Evolutionary conservation across 1,140 invertebrate genomes (phyloP), one percentile per base, ranked within the genome.

Genomic region (Penaeus chinensis): DNA sequence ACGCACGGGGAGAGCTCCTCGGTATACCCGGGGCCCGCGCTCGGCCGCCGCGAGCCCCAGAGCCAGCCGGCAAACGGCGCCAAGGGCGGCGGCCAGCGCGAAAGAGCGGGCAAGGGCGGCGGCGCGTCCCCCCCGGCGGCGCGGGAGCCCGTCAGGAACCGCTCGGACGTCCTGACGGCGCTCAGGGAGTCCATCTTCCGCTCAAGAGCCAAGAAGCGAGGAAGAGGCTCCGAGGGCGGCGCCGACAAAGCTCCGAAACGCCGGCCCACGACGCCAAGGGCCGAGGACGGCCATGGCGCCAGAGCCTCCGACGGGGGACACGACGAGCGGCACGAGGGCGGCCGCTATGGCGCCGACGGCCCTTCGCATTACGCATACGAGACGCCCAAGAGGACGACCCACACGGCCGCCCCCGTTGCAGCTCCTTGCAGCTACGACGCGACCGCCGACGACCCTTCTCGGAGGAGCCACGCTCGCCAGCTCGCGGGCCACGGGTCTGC

Each of bases 181-280:
- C 69, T 89, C n/a, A 85, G 88, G 79, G 88, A 79, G 13, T 85
- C 88, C 16, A 89, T 89, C 16, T 89, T 85, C 62, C 66, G 83
- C 10, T 89, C 88, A 8, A 60, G 84, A 10, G 88, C 88, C 63
- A 85, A 74, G 61, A 89, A 89, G 60, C 65, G 71, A 47, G 47
- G 47, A 10, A 47, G 47, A 47, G 1, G 47, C 69, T 0, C 69
- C 69, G 24, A 74, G 2, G 54, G 37, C 79, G 47, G 24, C 24
- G 24, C 19, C 78, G n/a, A 22, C 3, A 27, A 62, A 2, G 20
- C 79, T 8, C 20, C 47, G 24, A 81, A 62, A 81, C 79, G 79
- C 22, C 42, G 47, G 11, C 20, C 47, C 22, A 24, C 11, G 47
- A 47, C 47, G 11, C 47, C 47, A 13, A 47, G 11, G 47, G 47